A percentile compares a stretch with the other conserved stretches of the same genome.
Conservation (phyloP, 2,113 vertebrate genomes). For the Terrapene triunguis region DNA sequence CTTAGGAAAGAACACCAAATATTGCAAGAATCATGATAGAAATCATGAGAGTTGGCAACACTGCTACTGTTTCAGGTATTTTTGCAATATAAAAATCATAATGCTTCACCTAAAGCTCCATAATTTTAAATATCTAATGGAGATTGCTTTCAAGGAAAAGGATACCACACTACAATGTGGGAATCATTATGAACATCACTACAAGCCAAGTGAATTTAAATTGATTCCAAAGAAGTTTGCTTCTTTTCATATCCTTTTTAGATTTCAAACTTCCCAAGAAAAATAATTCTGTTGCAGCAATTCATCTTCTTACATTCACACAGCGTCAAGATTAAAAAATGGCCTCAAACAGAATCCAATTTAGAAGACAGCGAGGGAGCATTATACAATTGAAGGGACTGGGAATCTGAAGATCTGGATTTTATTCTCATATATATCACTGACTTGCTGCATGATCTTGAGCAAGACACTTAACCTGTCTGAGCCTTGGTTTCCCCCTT, state of each 20-base stretch:
- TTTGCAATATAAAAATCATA: constrained; percentile 47
- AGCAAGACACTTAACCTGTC: constrained; percentile 2
- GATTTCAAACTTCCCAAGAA: background rate
- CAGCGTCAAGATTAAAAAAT: background rate
- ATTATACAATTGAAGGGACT: constrained; percentile 14
- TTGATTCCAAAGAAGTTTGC: background rate
- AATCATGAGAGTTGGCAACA: constrained; percentile 28
- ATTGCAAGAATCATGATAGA: constrained; percentile 8
- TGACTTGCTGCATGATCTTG: constrained; percentile 11
- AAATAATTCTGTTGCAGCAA: background rate
- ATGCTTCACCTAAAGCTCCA: constrained; percentile 62
- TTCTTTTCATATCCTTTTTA: background rate
- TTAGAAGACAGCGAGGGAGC: constrained; percentile 20
- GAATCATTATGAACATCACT: constrained; percentile 1
- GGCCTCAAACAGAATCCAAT: constrained; percentile 17
- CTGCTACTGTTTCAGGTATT: constrained; percentile 5
- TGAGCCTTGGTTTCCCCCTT: background rate
- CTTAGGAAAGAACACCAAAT: background rate
- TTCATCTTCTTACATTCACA: background rate
- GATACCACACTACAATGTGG: background rate
- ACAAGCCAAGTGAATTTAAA: background rate
- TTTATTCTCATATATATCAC: background rate
- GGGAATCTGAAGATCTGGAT: constrained; percentile 16
- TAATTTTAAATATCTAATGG: constrained; percentile 31
- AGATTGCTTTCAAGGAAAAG: constrained; percentile 16